These are phyloP conservation scores for Noctilio leporinus DNA, from an alignment of 2,113 vertebrate genomes.

Conservation along the genomic window DNA sequence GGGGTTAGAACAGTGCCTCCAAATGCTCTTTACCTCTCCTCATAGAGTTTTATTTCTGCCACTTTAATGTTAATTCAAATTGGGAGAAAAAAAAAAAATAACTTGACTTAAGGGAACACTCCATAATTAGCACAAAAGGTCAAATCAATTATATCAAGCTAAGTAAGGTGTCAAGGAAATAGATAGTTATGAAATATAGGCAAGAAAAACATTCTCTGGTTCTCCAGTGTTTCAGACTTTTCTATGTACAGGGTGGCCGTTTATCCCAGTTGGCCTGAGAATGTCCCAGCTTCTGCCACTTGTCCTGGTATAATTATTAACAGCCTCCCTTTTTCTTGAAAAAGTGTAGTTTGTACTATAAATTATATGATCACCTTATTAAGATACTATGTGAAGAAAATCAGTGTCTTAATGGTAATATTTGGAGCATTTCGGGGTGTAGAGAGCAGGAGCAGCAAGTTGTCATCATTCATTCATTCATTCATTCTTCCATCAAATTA, in stretches of 20 bases:
- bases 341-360: neutral
- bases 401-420: neutral
- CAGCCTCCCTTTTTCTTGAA: neutral
- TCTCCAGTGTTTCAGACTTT: neutral
- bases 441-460: neutral
- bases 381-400: neutral
- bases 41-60: neutral
- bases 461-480: neutral
- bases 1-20: neutral
- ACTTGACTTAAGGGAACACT: neutral
- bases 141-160: slow-evolving; percentile 19
- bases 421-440: neutral
- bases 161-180: slow-evolving; percentile 2
- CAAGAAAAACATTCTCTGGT: neutral
- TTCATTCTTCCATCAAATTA: neutral
- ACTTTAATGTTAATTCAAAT: neutral
- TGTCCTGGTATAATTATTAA: neutral
- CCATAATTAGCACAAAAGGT: slow-evolving; percentile 7
- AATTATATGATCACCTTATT: neutral
- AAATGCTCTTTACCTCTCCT: neutral
- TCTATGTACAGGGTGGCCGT: neutral
- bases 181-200: neutral
- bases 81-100: neutral
- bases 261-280: neutral
- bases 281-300: neutral